These are phyloP conservation scores for Diaperis boleti DNA, from an alignment of 2,888 invertebrate genomes.

Conservation along the genomic window DNA sequence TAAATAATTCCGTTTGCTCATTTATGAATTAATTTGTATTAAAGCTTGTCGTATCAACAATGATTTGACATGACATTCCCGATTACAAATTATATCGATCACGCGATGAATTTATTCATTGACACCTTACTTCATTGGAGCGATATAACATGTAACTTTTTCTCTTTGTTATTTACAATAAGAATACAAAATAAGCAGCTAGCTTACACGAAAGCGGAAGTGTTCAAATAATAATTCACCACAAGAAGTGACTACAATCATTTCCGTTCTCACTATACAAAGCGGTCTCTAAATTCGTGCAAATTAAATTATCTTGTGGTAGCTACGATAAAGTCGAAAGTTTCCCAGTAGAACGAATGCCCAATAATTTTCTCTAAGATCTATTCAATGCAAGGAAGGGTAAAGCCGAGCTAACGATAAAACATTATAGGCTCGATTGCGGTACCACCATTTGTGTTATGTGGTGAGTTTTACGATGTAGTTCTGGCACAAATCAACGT, in stretches of 20 bases:
- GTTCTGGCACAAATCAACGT: conserved; percentile 8
- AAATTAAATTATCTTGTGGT: conserved; percentile 21
- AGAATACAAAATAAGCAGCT: conserved; percentile 6
- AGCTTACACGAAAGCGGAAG: conserved; percentile 24
- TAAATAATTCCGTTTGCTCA: no score
- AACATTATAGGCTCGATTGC: conserved; percentile 11
- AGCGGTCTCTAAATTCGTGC: conserved; percentile 1
- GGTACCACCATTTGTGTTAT: conserved; percentile 1
- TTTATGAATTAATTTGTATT: no score
- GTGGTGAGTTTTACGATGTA: background rate
- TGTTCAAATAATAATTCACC: conserved; percentile 14
- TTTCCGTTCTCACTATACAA: conserved; percentile 14
- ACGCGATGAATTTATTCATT: no score
- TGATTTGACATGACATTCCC: no score
- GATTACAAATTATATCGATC: no score
- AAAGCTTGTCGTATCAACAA: no score
- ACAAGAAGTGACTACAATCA: conserved; percentile 16
- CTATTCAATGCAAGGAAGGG: conserved; percentile 13
- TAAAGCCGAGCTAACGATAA: conserved; percentile 14
- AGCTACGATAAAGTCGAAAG: conserved; percentile 12
- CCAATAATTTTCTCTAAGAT: conserved; percentile 26
- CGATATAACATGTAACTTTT: conserved; percentile 10
- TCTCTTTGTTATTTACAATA: conserved; percentile 7
- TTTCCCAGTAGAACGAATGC: conserved; percentile 16
- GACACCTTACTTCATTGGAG: no score